Evolutionary conservation across 2,113 vertebrate species (phyloP).

Genomic region (Xerus inauris): DNA sequence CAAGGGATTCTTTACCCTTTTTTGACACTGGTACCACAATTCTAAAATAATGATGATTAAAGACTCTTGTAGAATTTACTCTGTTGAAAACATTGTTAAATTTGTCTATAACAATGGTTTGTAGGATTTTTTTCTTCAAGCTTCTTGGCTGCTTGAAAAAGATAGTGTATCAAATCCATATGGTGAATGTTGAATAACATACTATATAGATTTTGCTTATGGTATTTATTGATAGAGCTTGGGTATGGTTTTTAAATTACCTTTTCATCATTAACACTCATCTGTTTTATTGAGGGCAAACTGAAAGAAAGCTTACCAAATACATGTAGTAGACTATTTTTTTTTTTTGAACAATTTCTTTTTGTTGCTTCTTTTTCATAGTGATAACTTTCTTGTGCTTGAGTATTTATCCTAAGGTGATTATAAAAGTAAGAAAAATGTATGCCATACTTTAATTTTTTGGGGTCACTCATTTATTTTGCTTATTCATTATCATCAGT

Average conservation of each 20-base stretch:
- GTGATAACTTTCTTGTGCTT: background rate
- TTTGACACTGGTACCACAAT: background rate
- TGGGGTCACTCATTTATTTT: background rate
- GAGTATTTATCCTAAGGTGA: constrained; percentile 21
- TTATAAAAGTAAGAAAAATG: constrained; percentile 46
- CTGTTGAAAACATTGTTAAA: constrained; percentile 32
- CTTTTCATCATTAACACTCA: constrained; percentile 31
- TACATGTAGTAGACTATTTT: background rate
- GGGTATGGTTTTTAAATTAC: constrained; percentile 37
- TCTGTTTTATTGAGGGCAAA: constrained; percentile 40
- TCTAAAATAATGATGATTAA: constrained; percentile 5
- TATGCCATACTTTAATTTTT: constrained; percentile 47
- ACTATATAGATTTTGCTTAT: constrained; percentile 59
- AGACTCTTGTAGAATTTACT: background rate
- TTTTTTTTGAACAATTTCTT: background rate
- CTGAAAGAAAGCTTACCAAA: constrained; percentile 39
- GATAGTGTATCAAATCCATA: constrained; percentile 65
- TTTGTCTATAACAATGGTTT: background rate
- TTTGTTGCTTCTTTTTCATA: background rate
- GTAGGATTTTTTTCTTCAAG: background rate
- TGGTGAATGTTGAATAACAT: constrained; percentile 67
- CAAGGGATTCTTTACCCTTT: background rate
- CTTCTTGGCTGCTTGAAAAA: background rate
- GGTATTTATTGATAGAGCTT: constrained; percentile 53
- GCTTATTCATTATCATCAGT: constrained; percentile 38